Evolutionary conservation across 2,797 vertebrate genomes (phyloP).

Genomic region (Atherinosoma microstoma): DNA sequence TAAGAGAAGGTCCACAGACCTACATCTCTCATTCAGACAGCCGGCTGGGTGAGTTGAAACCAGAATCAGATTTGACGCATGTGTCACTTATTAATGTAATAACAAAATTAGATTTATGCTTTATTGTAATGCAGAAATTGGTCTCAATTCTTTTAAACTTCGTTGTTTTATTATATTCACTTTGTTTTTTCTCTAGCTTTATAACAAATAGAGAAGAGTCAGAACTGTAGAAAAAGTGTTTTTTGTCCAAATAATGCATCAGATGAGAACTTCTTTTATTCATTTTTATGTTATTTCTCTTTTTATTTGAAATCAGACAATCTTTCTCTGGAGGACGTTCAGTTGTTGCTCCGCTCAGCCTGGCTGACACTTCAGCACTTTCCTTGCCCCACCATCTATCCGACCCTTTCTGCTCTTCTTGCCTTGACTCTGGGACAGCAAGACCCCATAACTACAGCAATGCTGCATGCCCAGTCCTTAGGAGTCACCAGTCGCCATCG

Average conservation of each 20-base stretch:
- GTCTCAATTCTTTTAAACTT: neutral
- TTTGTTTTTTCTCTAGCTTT: neutral
- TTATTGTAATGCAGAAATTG: neutral
- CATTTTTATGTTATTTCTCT: neutral
- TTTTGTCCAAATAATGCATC: neutral
- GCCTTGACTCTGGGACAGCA: constrained; percentile 83
- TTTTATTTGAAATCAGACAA: constrained; percentile 61
- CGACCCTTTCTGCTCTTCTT: constrained; percentile 85
- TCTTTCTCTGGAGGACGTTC: constrained; percentile 80
- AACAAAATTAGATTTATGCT: neutral
- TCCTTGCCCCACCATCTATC: constrained; percentile 85
- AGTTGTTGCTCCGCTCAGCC: constrained; percentile 80
- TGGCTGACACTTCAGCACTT: constrained; percentile 87
- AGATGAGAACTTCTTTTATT: neutral
- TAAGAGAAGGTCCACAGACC: constrained; percentile 42
- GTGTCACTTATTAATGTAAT: neutral
- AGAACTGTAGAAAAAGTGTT: neutral
- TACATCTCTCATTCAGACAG: constrained; percentile 55
- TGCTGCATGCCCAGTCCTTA: constrained; percentile 87
- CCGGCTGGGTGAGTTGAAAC: constrained; percentile 64
- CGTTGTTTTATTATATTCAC: neutral
- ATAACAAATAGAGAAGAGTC: neutral
- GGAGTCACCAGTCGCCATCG: constrained; percentile 89
- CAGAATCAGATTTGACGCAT: neutral
- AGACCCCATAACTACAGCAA: constrained; percentile 86